phyloP scores from a whole-genome alignment of 92 coral and sea anemone genomes.

The Porites rus region DNA sequence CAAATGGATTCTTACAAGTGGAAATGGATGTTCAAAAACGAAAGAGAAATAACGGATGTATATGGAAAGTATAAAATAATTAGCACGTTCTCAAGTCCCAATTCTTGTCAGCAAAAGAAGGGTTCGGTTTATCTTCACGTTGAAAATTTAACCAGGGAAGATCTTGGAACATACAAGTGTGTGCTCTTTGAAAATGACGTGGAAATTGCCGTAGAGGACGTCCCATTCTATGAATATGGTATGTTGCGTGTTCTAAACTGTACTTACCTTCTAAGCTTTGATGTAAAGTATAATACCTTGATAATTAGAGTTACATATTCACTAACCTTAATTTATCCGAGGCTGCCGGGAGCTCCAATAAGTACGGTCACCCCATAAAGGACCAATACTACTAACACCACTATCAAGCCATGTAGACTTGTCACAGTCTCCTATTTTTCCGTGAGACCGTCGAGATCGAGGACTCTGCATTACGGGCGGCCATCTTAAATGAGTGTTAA shows the following conservation, averaged over 20 bases:
- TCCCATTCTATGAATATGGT: slow-evolving; percentile 4
- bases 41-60: background rate
- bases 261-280: too few relatives aligned
- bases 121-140: background rate
- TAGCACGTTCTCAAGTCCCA: background rate
- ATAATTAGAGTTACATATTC: too few relatives aligned
- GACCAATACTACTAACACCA: too few relatives aligned
- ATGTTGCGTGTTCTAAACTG: background rate
- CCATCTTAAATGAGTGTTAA: too few relatives aligned
- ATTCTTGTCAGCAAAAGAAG: background rate
- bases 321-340: too few relatives aligned
- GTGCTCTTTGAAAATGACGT: background rate
- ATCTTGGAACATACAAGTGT: slow-evolving; percentile 7
- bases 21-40: background rate
- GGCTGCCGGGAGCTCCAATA: too few relatives aligned
- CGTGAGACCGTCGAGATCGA: too few relatives aligned
- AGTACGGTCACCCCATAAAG: too few relatives aligned
- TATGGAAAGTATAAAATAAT: background rate
- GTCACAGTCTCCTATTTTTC: too few relatives aligned
- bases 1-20: background rate
- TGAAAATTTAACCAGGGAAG: background rate
- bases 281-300: too few relatives aligned
- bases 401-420: too few relatives aligned
- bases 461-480: too few relatives aligned
- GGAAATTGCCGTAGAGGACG: background rate